phyloP scores from a whole-genome alignment of 2,797 vertebrate genomes.

The Coilia nasus region DNA sequence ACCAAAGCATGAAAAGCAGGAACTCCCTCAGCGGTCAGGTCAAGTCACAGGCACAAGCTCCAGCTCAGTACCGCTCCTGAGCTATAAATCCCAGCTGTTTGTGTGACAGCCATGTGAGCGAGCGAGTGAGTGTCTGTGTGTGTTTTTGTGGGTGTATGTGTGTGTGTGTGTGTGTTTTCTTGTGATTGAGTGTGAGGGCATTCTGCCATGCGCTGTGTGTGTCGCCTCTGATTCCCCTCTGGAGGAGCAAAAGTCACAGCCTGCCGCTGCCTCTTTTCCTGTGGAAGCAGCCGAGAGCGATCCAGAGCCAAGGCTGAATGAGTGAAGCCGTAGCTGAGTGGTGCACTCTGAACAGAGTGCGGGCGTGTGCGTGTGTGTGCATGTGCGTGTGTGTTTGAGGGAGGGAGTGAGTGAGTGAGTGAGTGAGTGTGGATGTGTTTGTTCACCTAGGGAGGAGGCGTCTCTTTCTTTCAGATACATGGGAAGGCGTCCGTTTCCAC shows the following conservation, averaged over 20 bases:
- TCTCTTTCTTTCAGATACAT: slow-evolving; percentile 27
- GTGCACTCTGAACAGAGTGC: slow-evolving; percentile 9
- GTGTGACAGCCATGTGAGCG: background rate
- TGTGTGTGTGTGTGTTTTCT: background rate
- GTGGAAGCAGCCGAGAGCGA: background rate
- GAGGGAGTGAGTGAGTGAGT: slow-evolving; percentile 29
- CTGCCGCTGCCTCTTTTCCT: background rate
- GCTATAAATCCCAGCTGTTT: slow-evolving; percentile 16
- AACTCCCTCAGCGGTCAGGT: slow-evolving; percentile 14
- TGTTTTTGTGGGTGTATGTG: background rate
- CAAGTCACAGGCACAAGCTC: slow-evolving; percentile 24
- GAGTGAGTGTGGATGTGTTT: slow-evolving; percentile 4
- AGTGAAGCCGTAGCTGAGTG: slow-evolving; percentile 15
- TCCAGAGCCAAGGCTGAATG: slow-evolving; percentile 16
- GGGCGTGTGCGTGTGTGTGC: too few species aligned
- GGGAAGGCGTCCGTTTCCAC: slow-evolving; percentile 38
- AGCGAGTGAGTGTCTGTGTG: background rate
- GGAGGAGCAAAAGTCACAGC: slow-evolving; percentile 19
- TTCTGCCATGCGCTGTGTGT: background rate
- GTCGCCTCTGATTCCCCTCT: background rate
- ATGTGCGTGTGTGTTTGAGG: background rate
- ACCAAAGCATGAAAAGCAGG: slow-evolving; percentile 4
- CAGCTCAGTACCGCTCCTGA: background rate
- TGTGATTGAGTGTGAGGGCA: background rate
- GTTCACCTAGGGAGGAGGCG: slow-evolving; percentile 30